These are phyloP conservation scores for Myiopsitta monachus DNA, from an alignment of 2,113 vertebrate genomes.

Conservation along the genomic window DNA sequence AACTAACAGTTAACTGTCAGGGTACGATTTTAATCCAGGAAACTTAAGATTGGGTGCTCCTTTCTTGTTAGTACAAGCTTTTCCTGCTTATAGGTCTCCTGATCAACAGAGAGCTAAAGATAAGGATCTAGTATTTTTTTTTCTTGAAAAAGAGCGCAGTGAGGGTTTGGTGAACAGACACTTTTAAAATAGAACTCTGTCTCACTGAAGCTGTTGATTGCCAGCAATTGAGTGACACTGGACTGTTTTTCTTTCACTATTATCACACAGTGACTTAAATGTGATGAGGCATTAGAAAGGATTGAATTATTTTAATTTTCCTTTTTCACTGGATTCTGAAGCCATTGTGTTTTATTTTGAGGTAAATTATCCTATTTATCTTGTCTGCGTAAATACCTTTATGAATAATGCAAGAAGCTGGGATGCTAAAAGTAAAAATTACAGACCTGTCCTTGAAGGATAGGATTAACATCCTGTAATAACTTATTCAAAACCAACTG, in stretches of 20 bases:
- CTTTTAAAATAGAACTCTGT: constrained; percentile 16
- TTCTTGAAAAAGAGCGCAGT: neutral
- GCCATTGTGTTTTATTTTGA: constrained; percentile 63
- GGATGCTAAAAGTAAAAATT: constrained; percentile 58
- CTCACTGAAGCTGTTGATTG: constrained; percentile 14
- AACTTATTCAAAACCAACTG: constrained; percentile 21
- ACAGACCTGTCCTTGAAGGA: constrained; percentile 38
- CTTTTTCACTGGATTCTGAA: constrained; percentile 37
- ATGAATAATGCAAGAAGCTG: constrained; percentile 62
- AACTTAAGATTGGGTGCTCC: neutral
- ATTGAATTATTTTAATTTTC: constrained; percentile 58
- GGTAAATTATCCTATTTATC: constrained; percentile 72
- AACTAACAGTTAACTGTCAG: neutral
- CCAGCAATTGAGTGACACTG: constrained; percentile 8
- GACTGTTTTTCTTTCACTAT: constrained; percentile 42
- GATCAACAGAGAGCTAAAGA: neutral
- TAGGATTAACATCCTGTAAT: constrained; percentile 30
- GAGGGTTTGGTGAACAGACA: constrained; percentile 46
- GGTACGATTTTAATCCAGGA: neutral
- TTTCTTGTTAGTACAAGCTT: neutral
- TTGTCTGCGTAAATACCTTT: constrained; percentile 55
- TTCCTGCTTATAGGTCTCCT: neutral
- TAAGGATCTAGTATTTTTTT: neutral
- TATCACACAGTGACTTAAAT: constrained; percentile 53
- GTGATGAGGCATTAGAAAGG: constrained; percentile 45